A percentile compares a stretch with the other conserved stretches of the same genome.
These are phyloP conservation scores for Ctenomys sociabilis DNA, from an alignment of 2,113 vertebrate species.

Conservation along the genomic window DNA sequence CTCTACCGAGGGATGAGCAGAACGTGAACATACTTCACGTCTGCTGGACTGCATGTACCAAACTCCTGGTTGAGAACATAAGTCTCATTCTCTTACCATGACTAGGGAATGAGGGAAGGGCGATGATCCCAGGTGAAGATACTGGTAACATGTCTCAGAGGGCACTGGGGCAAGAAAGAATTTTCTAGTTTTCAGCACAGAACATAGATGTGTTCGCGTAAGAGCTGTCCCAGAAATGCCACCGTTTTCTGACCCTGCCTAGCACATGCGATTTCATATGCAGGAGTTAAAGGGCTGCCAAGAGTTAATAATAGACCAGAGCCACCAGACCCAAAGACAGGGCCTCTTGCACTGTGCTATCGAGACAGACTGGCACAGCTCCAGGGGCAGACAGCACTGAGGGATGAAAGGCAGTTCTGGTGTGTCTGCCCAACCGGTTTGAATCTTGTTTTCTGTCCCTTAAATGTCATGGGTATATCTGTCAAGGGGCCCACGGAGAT, in stretches of 20 bases:
- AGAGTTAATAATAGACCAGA: neutral
- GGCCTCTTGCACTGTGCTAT: neutral
- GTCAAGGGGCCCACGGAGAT: conserved; percentile 24
- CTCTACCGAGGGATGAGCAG: neutral
- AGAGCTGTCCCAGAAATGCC: neutral
- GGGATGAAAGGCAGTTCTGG: neutral
- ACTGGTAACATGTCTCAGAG: fast-evolving
- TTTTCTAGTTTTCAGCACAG: neutral
- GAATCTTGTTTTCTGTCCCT: conserved; percentile 37
- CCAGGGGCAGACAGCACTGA: neutral
- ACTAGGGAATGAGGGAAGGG: neutral
- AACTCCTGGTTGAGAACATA: too few species aligned
- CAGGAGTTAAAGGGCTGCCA: neutral
- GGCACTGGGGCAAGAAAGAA: neutral
- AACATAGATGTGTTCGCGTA: neutral
- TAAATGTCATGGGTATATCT: neutral
- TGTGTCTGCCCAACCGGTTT: neutral
- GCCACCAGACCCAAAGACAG: neutral
- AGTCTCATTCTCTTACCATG: too few species aligned
- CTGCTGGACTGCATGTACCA: neutral
- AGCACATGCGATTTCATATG: neutral
- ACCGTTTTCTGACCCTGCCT: neutral
- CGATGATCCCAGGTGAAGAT: neutral
- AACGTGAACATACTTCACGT: neutral
- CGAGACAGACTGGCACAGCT: neutral